phyloP scores from a whole-genome alignment of 2,888 invertebrate species.

The Pyrocoelia pectoralis region DNA sequence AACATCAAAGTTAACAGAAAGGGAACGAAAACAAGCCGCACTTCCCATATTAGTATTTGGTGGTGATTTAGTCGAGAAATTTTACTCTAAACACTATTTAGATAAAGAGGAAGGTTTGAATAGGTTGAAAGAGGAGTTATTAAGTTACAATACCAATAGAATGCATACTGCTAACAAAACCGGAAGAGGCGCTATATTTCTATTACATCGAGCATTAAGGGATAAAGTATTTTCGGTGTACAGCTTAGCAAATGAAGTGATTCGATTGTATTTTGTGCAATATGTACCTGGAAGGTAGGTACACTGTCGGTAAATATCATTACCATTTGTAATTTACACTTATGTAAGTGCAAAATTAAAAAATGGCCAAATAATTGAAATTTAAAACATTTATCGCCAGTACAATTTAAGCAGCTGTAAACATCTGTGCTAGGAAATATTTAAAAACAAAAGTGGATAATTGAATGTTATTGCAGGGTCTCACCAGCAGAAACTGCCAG shows the following conservation, averaged over 20 bases:
- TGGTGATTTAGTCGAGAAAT: slow-evolving; percentile 87
- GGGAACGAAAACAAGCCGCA: slow-evolving; percentile 88
- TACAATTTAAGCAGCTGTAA: too few relatives aligned
- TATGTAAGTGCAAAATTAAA: too few relatives aligned
- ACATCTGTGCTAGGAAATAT: too few relatives aligned
- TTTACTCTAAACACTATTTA: slow-evolving; percentile 88
- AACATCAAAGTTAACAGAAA: slow-evolving; percentile 72
- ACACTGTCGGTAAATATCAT: background rate
- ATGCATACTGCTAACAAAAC: slow-evolving; percentile 77
- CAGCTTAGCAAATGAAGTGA: slow-evolving; percentile 83
- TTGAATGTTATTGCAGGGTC: slow-evolving; percentile 76
- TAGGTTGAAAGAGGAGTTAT: slow-evolving; percentile 67
- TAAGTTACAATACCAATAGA: slow-evolving; percentile 59
- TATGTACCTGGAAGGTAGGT: slow-evolving; percentile 80
- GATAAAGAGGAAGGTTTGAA: slow-evolving; percentile 90
- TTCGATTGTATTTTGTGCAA: slow-evolving; percentile 80
- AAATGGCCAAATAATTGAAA: too few relatives aligned
- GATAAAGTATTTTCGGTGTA: slow-evolving; percentile 92
- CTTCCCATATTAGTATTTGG: slow-evolving; percentile 92
- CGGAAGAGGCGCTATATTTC: slow-evolving; percentile 79
- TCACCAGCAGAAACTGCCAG: slow-evolving; percentile 83
- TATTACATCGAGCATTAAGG: slow-evolving; percentile 80
- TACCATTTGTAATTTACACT: too few relatives aligned
- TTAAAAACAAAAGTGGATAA: too few relatives aligned
- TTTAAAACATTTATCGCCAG: too few relatives aligned